phyloP scores from a whole-genome alignment of 30 jellyfish, hydroid and myxozoan genomes.

The Aurelia sp. region DNA sequence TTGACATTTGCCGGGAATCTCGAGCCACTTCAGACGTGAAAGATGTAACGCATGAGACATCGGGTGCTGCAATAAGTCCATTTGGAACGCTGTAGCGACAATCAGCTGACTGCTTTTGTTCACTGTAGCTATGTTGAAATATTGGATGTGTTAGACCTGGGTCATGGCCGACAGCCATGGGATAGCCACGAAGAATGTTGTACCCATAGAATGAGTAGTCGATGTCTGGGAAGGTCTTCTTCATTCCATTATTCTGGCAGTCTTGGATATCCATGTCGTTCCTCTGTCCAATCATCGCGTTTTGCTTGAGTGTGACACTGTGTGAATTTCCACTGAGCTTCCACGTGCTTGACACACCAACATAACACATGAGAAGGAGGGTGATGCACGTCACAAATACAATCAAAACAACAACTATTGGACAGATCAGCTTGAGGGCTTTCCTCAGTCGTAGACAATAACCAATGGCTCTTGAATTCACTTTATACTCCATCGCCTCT shows the following conservation, averaged over 20 bases:
- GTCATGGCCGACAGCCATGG: slow-evolving; percentile 70
- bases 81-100: slow-evolving; percentile 64
- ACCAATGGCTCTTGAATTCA: no score
- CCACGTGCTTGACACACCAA: background rate
- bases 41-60: slow-evolving; percentile 76
- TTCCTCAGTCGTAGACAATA: no score
- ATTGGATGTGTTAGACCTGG: slow-evolving; percentile 78
- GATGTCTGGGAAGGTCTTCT: slow-evolving; percentile 65
- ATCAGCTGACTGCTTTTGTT: slow-evolving; percentile 52
- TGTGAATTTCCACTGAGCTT: slow-evolving; percentile 6
- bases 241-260: slow-evolving; percentile 32
- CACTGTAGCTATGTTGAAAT: slow-evolving; percentile 36
- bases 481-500: no score
- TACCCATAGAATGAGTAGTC: slow-evolving; percentile 76
- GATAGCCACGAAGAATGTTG: slow-evolving; percentile 64
- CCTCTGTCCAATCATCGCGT: background rate
- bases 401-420: background rate
- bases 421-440: no score
- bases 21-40: slow-evolving; percentile 38
- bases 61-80: slow-evolving; percentile 62
- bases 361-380: background rate
- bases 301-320: background rate
- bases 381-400: background rate
- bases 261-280: background rate
- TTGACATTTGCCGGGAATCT: slow-evolving; percentile 42